Base-by-base conservation (phyloP, 1,140 invertebrate species). In the Pygmarrhopalites habei region DNA sequence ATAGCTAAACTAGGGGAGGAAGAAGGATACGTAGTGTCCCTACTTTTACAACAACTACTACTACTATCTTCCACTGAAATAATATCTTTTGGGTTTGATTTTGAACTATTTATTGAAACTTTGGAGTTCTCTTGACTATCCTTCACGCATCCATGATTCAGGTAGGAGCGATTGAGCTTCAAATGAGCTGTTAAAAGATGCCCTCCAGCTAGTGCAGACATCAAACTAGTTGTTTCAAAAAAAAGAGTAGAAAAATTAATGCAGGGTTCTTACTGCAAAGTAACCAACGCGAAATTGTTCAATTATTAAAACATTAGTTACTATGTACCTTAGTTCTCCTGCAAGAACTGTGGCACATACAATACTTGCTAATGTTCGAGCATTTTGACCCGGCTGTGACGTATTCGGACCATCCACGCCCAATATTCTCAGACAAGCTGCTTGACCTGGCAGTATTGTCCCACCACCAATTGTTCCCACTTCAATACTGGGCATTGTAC, bases 401-500 rank as follows among this genome's bases (percentile, higher is more conserved):
- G 44, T 44, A 58, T 77, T 70, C 1, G 76, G 58, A 25, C 76
- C 76, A 72, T 84, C 83, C 0, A 97, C 91, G 1, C 92, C 92
- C 17, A 99, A 76, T 79, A 99, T 90, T 64, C 92, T 85, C 12
- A 99, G 79, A 76, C 94, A 97, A 5, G 94, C 84, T n/a, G 86
- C 80, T 77, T 99, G 97, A 0, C 92, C 86, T 0, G 89, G 85
- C 51, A 99, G 79, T 17, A 92, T 85, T 0, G 97, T 99, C 10
- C 97, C 97, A 29, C 97, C 97, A 28, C 97, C 97, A 21, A 97
- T 82, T 0, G 96, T 99, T 41, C 96, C 97, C 46, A 98, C 87
- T 80, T 99, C 97, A 69, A 99, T 83, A 21, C 88, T 96, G 1
- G 95, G 95, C 96, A 99, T 99, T 2, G 95, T 97, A 75, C 93